Evolutionary conservation across 1,140 invertebrate genomes (phyloP).

Genomic region (Hylaeus anthracinus): DNA sequence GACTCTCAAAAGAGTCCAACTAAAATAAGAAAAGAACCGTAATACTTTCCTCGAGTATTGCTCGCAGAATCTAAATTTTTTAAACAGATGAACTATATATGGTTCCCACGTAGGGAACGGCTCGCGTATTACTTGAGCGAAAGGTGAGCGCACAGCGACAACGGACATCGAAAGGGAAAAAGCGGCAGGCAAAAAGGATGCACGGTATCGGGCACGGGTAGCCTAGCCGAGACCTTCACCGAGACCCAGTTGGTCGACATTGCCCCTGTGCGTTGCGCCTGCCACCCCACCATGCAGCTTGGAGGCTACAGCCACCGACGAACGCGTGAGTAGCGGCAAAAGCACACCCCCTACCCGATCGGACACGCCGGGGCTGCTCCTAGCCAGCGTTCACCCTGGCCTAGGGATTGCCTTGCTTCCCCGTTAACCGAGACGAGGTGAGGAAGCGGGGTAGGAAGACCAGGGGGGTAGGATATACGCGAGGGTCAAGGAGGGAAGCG

Average conservation of each 20-base stretch:
- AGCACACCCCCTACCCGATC: slow-evolving; percentile 23
- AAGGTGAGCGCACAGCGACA: neutral
- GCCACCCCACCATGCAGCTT: neutral
- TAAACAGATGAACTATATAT: too few relatives aligned
- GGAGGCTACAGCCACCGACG: slow-evolving; percentile 4
- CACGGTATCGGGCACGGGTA: slow-evolving; percentile 54
- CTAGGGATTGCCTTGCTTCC: slow-evolving; percentile 59
- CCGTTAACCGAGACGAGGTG: slow-evolving; percentile 24
- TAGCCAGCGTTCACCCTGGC: slow-evolving; percentile 59
- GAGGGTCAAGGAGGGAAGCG: slow-evolving; percentile 45
- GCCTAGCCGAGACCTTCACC: slow-evolving; percentile 77
- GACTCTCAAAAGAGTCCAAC: too few relatives aligned
- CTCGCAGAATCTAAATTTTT: too few relatives aligned
- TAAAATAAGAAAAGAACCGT: too few relatives aligned
- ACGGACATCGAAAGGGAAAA: slow-evolving; percentile 19
- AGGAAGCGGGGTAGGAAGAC: slow-evolving; percentile 34
- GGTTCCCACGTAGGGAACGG: too few relatives aligned
- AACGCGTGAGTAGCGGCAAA: slow-evolving; percentile 27
- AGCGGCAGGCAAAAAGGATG: slow-evolving; percentile 24
- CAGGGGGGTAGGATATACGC: slow-evolving; percentile 22
- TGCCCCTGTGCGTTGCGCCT: slow-evolving; percentile 75
- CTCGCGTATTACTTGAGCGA: too few relatives aligned
- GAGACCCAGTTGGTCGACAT: slow-evolving; percentile 81
- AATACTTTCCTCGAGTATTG: too few relatives aligned
- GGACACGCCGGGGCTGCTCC: slow-evolving; percentile 12